Evolutionary conservation across 1,140 invertebrate genomes (phyloP).

Genomic region (Cydia pomonella): DNA sequence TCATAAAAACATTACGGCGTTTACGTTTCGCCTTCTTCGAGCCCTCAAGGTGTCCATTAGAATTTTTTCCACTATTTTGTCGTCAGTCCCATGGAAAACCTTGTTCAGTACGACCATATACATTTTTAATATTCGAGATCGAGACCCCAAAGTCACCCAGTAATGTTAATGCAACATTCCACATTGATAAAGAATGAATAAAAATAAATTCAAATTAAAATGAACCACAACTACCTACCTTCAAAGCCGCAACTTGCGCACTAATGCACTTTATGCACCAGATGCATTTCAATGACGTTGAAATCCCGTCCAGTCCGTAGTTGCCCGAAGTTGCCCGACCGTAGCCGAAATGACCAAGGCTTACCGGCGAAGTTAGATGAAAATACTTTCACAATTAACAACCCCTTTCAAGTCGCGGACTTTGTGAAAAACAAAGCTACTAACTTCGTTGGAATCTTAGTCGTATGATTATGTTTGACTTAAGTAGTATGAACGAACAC

Average conservation of each 20-base stretch:
- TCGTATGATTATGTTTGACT: not conserved
- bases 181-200: not conserved
- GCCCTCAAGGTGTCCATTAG: too few species aligned
- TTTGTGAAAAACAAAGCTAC: not conserved
- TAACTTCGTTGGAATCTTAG: not conserved
- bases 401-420: constrained; percentile 22
- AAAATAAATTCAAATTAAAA: constrained; percentile 3
- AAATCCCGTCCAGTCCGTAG: not conserved
- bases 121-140: too few species aligned
- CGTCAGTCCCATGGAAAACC: too few species aligned
- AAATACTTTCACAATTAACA: constrained; percentile 22
- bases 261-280: not conserved
- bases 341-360: not conserved
- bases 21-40: too few species aligned
- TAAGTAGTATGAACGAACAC: too few species aligned
- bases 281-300: not conserved
- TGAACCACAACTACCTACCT: not conserved
- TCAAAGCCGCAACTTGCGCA: not conserved
- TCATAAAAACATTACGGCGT: too few species aligned
- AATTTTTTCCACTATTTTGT: too few species aligned
- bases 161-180: not conserved
- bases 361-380: constrained; percentile 17
- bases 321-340: not conserved
- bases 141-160: too few species aligned
- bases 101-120: too few species aligned